Percentiles rank a stretch among this genome's conserved stretches.
phyloP scores from a whole-genome alignment of 2,113 vertebrate genomes.

The Phaethornis superciliosus region DNA sequence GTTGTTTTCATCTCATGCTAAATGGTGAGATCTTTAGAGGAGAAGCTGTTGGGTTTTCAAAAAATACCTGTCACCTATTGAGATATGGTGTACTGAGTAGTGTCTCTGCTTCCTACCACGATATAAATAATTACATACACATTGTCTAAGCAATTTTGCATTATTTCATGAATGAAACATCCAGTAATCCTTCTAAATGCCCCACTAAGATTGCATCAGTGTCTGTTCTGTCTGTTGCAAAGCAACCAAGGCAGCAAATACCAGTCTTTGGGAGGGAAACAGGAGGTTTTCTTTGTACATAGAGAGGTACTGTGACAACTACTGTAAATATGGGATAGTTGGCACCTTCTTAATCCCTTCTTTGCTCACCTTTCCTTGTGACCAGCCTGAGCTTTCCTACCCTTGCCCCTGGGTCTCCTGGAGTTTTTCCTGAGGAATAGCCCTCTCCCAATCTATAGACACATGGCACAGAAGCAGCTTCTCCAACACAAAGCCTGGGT shows the following conservation, averaged over 20 bases:
- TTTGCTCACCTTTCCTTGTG: background rate
- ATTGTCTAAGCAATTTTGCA: background rate
- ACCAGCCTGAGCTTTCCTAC: background rate
- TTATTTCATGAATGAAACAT: background rate
- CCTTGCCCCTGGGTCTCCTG: background rate
- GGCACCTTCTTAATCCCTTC: background rate
- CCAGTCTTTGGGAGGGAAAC: background rate
- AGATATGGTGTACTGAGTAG: background rate
- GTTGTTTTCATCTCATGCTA: constrained; percentile 40
- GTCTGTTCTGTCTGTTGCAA: background rate
- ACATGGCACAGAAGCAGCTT: background rate
- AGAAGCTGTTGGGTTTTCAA: background rate
- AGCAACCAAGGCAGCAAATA: background rate
- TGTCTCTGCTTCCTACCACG: background rate
- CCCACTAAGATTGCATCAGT: background rate
- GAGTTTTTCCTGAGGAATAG: background rate
- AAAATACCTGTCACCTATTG: background rate
- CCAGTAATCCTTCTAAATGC: background rate
- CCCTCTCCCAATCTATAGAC: background rate
- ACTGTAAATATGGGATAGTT: background rate
- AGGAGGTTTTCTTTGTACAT: background rate
- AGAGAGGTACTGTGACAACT: background rate
- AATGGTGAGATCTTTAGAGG: background rate
- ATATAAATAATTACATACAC: background rate
- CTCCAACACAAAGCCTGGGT: background rate